phyloP scores from a whole-genome alignment of 2,888 invertebrate genomes.

The Eledone cirrhosa region DNA sequence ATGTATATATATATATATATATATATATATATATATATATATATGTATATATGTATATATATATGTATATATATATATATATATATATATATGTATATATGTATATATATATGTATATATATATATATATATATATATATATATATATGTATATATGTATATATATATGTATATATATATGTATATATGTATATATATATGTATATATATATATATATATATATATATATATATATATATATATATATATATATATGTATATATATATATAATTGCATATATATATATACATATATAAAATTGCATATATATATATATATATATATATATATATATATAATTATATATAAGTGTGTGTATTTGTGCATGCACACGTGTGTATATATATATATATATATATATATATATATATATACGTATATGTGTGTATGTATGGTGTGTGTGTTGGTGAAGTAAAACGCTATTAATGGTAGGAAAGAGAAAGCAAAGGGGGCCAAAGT shows the following conservation, averaged over 20 bases:
- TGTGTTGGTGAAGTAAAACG: too few relatives aligned
- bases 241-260: not conserved
- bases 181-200: not conserved
- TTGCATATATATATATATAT: not conserved
- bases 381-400: too few relatives aligned
- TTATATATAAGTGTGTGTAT: too few relatives aligned
- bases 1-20: not conserved
- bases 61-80: not conserved
- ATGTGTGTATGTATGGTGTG: too few relatives aligned
- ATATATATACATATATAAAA: constrained; percentile 3
- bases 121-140: not conserved
- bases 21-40: not conserved
- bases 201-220: not conserved
- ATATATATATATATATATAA: not conserved
- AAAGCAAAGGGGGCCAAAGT: too few relatives aligned
- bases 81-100: not conserved
- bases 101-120: not conserved
- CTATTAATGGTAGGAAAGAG: too few relatives aligned
- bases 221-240: not conserved
- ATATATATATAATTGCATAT: not conserved
- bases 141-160: not conserved
- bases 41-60: not conserved
- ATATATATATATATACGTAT: too few relatives aligned
- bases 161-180: not conserved
- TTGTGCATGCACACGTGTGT: too few relatives aligned